Evolutionary conservation across 1,140 invertebrate species (phyloP).

Genomic region (Homarus americanus): DNA sequence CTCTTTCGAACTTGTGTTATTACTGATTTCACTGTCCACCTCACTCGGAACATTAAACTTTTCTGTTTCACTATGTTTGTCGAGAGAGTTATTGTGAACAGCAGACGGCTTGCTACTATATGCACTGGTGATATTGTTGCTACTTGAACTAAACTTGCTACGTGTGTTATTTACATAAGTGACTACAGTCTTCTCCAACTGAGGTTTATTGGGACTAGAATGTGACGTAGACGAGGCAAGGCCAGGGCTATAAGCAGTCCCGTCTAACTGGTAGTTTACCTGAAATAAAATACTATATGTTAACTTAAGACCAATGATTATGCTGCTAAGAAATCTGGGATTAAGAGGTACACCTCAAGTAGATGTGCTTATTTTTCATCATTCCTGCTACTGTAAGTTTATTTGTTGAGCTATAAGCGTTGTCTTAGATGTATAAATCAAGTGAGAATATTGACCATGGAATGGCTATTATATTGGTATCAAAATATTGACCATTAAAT

Average conservation of each 20-base stretch:
- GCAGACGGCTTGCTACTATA: not conserved
- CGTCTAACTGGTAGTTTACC: conserved; percentile 60
- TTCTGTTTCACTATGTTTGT: not conserved
- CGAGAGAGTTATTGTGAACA: not conserved
- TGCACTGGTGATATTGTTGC: conserved; percentile 8
- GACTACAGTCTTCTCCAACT: conserved; percentile 38
- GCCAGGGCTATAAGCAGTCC: conserved; percentile 57
- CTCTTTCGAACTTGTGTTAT: not conserved
- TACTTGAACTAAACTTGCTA: not conserved
- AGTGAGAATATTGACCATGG: too few relatives aligned
- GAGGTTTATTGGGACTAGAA: conserved; percentile 61
- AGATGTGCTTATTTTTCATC: too few relatives aligned
- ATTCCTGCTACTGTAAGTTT: too few relatives aligned
- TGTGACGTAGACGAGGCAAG: conserved; percentile 38
- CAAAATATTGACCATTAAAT: too few relatives aligned
- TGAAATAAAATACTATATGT: conserved; percentile 12
- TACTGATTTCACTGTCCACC: not conserved
- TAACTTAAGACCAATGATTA: too few relatives aligned
- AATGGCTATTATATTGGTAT: too few relatives aligned
- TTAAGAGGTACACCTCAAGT: too few relatives aligned
- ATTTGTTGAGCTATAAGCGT: too few relatives aligned
- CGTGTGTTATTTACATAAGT: conserved; percentile 20
- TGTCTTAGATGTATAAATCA: too few relatives aligned
- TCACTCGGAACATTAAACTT: not conserved
- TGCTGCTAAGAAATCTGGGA: too few relatives aligned